Base-by-base conservation (phyloP, 2,888 invertebrate genomes). In the Augiades crinisus region DNA sequence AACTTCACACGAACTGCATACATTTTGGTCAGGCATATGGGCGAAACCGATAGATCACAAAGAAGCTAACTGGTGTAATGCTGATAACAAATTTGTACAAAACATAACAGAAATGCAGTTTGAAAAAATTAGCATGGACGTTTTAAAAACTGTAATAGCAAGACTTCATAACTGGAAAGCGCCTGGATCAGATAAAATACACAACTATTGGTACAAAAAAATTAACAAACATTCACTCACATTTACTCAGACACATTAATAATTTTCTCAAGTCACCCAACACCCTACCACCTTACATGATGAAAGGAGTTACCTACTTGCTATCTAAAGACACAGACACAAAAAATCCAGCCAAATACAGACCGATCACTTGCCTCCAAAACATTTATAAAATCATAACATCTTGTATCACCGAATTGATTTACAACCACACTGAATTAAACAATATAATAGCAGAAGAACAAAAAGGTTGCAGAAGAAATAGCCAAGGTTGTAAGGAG, bases 151-250 rank as follows among this genome's bases (percentile, higher is more conserved):
- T 6, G 53, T 54, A 1, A 12, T 58, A 3, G 33, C 19, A n/a
- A 52, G 45, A 2, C 8, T 47, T 31, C 58, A 59, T 19, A 58
- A 56, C n/a, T 58, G 58, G 59, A 56, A 59, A 52, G 21, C 56
- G 8, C 52, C 61, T 7, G 59, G 58, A 1, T 43, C 54, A 5
- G 57, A 58, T 27, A 37, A 50, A 17, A 53, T 61, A n/a, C 61
- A 60, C 13, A 58, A 50, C 13, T 62, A 53, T 7, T 62, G 56
- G 57, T 57, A 55, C 19, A 60, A 60, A 47, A 58, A 54, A 19
- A 47, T 57, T 19, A 57, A 56, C 1, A 24, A 27, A n/a, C 22
- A 52, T 49, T 8, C 58, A 60, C 8, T 14, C 12, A 7, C 19
- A 19, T 13, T 30, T 57, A 3, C 45, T 19, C 19, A 19, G 3